Base-by-base conservation (phyloP, 1,140 invertebrate species). In the Batillaria attramentaria region DNA sequence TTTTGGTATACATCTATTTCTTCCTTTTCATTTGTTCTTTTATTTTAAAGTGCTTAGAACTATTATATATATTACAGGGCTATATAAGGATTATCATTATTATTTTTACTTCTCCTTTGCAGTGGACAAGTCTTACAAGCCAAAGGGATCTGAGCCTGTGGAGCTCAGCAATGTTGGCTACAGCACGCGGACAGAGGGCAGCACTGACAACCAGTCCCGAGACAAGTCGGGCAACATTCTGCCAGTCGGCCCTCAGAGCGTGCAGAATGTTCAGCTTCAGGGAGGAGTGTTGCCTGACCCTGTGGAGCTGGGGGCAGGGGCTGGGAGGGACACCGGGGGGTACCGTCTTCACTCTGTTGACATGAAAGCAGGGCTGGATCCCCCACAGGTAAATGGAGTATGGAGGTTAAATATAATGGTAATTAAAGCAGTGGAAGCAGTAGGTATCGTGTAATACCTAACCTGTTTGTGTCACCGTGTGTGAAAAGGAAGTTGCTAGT, bases 351-450 rank as follows among this genome's bases (percentile, higher is more conserved):
- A 50, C 28, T 75, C 73, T n/a, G 31, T 65, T 18, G 73, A 75
- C 73, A 62, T 75, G 73, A 75, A 75, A 54, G 73, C 73, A 3
- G 73, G 73, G 1, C 57, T 75, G 35, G 54, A 75, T 3, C 73
- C 73, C 41, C 73, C 73, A 1, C 73, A 75, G 73, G 73, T 75
- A 75, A 10, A 24, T 60, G 57, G n/a, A n/a, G n/a, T n/a, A n/a
- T n/a, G n/a, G n/a, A n/a, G n/a, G n/a, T n/a, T n/a, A n/a, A n/a
- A n/a, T n/a, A n/a, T n/a, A n/a, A n/a, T n/a, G n/a, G n/a, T n/a
- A n/a, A n/a, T n/a, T n/a, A n/a, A n/a, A n/a, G n/a, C n/a, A n/a
- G n/a, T n/a, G n/a, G n/a, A n/a, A n/a, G n/a, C n/a, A n/a, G n/a
- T n/a, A n/a, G n/a, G n/a, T n/a, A n/a, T n/a, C n/a, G n/a, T n/a